These are phyloP conservation scores for Aleiodes alternator DNA, from an alignment of 2,888 invertebrate genomes.

Conservation along the genomic window DNA sequence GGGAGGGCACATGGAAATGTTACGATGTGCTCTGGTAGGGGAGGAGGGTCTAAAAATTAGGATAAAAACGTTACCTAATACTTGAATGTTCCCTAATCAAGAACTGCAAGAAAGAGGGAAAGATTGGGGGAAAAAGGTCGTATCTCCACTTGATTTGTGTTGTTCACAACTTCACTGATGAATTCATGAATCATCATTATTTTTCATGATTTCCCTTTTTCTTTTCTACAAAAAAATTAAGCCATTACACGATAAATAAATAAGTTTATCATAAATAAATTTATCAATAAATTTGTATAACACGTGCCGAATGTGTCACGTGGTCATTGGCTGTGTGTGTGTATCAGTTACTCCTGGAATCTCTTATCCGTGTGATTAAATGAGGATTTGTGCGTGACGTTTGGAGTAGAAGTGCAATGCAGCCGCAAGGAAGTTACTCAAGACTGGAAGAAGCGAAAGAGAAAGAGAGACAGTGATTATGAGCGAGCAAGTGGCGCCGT, in stretches of 20 bases:
- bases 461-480: conserved; percentile 62
- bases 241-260: neutral
- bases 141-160: too few relatives aligned
- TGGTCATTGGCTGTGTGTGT: neutral
- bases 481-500: conserved; percentile 73
- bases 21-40: too few relatives aligned
- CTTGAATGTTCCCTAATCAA: too few relatives aligned
- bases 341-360: neutral
- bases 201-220: too few relatives aligned
- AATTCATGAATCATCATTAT: too few relatives aligned
- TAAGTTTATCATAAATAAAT: neutral
- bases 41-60: too few relatives aligned
- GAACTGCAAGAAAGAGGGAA: too few relatives aligned
- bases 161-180: too few relatives aligned
- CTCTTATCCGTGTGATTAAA: conserved; percentile 19
- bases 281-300: conserved; percentile 11
- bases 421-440: conserved; percentile 4
- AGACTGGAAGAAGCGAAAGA: neutral
- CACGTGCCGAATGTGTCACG: conserved; percentile 9
- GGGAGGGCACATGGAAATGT: too few relatives aligned
- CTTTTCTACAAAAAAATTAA: neutral
- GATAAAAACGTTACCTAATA: too few relatives aligned
- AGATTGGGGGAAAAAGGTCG: too few relatives aligned
- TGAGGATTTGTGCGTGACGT: conserved; percentile 6
- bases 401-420: neutral